Evolutionary conservation across 2,113 vertebrate species (phyloP).

Genomic region (Gnathonemus echidnorhynchus): DNA sequence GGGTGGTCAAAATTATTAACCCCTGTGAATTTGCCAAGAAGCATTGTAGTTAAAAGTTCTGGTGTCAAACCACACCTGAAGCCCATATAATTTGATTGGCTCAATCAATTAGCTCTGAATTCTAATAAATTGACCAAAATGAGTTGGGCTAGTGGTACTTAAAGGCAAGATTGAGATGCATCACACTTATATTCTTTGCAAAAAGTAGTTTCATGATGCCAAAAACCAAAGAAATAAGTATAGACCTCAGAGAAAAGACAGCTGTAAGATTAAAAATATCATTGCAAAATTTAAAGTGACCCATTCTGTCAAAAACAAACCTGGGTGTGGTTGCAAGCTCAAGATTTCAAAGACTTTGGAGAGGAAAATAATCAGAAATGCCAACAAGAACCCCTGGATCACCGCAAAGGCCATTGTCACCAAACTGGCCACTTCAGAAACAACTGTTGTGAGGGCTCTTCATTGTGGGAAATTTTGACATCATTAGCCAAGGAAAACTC

Average conservation of each 20-base stretch:
- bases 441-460: background rate
- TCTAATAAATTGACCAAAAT: background rate
- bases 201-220: background rate
- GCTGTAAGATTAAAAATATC: background rate
- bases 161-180: background rate
- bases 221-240: background rate
- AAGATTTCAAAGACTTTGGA: background rate
- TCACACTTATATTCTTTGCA: background rate
- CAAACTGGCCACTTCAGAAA: background rate
- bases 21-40: background rate
- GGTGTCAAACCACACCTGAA: background rate
- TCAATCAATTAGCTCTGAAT: background rate
- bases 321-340: background rate
- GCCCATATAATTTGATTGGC: background rate
- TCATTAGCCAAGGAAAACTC: no score
- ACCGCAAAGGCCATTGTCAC: background rate
- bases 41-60: background rate
- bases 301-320: background rate
- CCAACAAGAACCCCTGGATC: background rate
- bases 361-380: background rate
- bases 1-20: background rate
- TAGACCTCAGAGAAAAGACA: background rate
- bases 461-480: no score
- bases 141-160: background rate
- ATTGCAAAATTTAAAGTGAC: background rate